Evolutionary conservation across 1,140 invertebrate genomes (phyloP).

Genomic region (Orius laevigatus): DNA sequence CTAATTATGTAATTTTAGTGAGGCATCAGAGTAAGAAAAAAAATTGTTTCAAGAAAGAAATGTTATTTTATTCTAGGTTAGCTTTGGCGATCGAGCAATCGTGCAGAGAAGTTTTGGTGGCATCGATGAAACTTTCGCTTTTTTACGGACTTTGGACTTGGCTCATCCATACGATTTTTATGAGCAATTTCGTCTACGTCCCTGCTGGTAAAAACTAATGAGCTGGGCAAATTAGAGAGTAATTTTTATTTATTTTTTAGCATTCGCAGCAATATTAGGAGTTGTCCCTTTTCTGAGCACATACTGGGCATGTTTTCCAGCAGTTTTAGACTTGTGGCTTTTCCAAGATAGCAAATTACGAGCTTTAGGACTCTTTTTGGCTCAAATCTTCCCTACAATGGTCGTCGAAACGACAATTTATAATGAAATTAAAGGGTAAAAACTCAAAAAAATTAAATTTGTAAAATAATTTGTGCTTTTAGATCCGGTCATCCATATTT

Average conservation of each 20-base stretch:
- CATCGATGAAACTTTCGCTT: constrained; percentile 88
- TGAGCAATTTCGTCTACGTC: constrained; percentile 86
- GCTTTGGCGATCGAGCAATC: constrained; percentile 59
- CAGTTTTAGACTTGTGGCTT: constrained; percentile 84
- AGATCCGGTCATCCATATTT: constrained; percentile 84
- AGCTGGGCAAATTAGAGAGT: not conserved
- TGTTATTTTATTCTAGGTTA: constrained; percentile 31
- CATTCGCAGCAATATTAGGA: constrained; percentile 77
- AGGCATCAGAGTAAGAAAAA: too few relatives aligned
- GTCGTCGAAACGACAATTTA: constrained; percentile 90
- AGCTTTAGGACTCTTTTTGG: constrained; percentile 57
- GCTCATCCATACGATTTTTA: constrained; percentile 90
- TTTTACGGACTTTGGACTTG: constrained; percentile 98
- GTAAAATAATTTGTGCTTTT: constrained; percentile 32
- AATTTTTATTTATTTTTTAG: constrained; percentile 26
- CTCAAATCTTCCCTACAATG: constrained; percentile 78
- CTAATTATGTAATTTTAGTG: too few relatives aligned
- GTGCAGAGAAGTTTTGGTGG: constrained; percentile 70
- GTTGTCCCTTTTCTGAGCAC: constrained; percentile 88
- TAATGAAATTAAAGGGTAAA: constrained; percentile 90
- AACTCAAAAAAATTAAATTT: constrained; percentile 16
- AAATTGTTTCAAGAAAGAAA: too few relatives aligned
- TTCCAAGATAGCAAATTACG: constrained; percentile 62
- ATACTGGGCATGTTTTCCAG: constrained; percentile 87
- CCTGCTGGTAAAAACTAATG: constrained; percentile 51